A percentile compares a stretch with the other conserved stretches of the same genome.
These are phyloP conservation scores for Aspidiotus rigidus DNA, from an alignment of 2,888 invertebrate species.

Conservation along the genomic window DNA sequence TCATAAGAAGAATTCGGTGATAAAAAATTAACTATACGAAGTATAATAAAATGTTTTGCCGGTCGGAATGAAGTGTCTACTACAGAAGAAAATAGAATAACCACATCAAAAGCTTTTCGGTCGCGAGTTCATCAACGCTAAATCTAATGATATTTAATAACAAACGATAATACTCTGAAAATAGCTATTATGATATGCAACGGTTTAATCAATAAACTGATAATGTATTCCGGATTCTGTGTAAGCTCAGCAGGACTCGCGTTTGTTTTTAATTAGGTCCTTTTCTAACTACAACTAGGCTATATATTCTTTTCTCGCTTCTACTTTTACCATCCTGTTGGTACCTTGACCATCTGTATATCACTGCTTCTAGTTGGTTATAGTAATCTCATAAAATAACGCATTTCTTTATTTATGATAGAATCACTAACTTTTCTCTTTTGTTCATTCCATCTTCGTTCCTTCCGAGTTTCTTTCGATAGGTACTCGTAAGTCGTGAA, in stretches of 20 bases:
- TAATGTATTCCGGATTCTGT: constrained; percentile 29
- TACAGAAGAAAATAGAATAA: too few relatives aligned
- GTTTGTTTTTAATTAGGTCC: constrained; percentile 27
- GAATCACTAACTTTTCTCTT: background rate
- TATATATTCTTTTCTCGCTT: constrained; percentile 9
- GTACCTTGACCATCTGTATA: background rate
- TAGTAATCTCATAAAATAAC: constrained; percentile 24
- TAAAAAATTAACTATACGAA: too few relatives aligned
- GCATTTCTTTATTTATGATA: constrained; percentile 29
- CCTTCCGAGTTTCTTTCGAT: background rate
- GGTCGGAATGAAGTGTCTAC: too few relatives aligned
- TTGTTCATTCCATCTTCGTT: constrained; percentile 4
- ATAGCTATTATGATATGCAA: background rate
- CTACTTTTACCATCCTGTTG: background rate
- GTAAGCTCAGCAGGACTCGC: constrained; percentile 27
- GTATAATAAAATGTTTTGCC: too few relatives aligned
- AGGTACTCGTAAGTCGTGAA: background rate
- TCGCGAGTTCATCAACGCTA: background rate
- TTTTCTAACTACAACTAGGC: constrained; percentile 16
- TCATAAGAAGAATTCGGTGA: too few relatives aligned
- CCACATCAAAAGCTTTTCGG: too few relatives aligned
- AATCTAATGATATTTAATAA: too few relatives aligned
- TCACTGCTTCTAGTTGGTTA: background rate
- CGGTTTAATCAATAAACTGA: constrained; percentile 26
- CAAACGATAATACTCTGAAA: constrained; percentile 9